Percentiles rank a stretch among this genome's conserved stretches.
Evolutionary conservation across 1,140 invertebrate genomes (phyloP).

Genomic region (Cryptotermes secundus): DNA sequence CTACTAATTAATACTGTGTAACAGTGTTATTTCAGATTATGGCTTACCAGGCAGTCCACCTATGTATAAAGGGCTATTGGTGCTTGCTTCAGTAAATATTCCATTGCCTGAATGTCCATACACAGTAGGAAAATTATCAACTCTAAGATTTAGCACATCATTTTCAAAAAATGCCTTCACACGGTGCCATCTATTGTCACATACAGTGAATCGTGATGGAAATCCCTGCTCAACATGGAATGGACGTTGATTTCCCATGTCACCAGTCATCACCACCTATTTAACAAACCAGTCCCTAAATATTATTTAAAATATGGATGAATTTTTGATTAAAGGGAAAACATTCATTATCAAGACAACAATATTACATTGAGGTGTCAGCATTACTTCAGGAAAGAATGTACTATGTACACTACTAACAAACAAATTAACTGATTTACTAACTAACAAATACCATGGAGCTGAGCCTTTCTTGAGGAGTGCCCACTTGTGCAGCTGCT

Average conservation of each 20-base stretch:
- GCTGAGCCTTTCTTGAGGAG: no score
- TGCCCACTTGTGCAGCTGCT: no score
- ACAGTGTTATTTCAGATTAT: background rate
- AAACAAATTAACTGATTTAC: no score
- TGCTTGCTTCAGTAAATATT: slow-evolving; percentile 48
- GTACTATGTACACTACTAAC: no score
- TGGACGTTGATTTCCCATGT: slow-evolving; percentile 62
- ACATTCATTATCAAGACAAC: no score
- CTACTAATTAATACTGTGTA: background rate
- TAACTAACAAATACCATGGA: no score
- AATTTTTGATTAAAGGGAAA: no score
- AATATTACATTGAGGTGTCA: no score
- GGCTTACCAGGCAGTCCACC: slow-evolving; percentile 78
- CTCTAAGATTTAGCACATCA: slow-evolving; percentile 66
- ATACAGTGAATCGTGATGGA: slow-evolving; percentile 64
- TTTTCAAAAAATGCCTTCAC: slow-evolving; percentile 72
- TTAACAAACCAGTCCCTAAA: background rate
- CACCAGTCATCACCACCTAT: slow-evolving; percentile 67
- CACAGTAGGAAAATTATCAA: slow-evolving; percentile 65
- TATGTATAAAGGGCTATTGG: slow-evolving; percentile 71
- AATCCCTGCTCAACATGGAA: slow-evolving; percentile 60
- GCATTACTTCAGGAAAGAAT: no score
- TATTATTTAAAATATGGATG: no score
- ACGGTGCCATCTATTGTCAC: slow-evolving; percentile 86
- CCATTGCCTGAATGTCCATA: slow-evolving; percentile 53